Conservation (phyloP, 2,888 invertebrate genomes). For the Metalampra italica region DNA sequence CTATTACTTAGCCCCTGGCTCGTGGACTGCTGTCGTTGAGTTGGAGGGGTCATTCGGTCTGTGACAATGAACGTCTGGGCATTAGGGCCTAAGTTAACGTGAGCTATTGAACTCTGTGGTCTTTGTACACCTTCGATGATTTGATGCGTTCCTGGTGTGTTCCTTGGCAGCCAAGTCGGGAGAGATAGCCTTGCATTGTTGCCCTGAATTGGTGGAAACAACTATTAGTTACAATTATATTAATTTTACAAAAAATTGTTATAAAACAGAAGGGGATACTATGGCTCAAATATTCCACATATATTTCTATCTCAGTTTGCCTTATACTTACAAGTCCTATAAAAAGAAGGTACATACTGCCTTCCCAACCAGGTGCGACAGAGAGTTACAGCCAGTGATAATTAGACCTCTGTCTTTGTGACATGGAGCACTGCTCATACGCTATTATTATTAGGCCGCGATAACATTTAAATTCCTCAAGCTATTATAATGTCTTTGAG, state of each 20-base stretch:
- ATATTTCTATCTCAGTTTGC: too few species aligned
- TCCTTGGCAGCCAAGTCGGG: slow-evolving; percentile 66
- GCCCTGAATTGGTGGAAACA: slow-evolving; percentile 34
- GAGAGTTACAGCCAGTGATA: too few species aligned
- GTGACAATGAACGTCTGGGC: slow-evolving; percentile 56
- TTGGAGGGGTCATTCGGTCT: slow-evolving; percentile 42
- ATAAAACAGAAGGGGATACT: too few species aligned
- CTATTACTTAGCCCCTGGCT: slow-evolving; percentile 46
- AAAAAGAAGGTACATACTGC: too few species aligned
- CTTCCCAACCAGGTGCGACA: too few species aligned
- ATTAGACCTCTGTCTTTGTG: too few species aligned
- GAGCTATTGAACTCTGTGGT: slow-evolving; percentile 66
- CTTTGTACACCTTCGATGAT: slow-evolving; percentile 46
- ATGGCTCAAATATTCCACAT: too few species aligned
- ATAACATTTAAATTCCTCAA: too few species aligned
- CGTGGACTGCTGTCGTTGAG: slow-evolving; percentile 37
- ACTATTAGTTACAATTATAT: not conserved
- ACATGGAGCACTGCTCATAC: too few species aligned
- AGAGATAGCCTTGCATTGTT: slow-evolving; percentile 64
- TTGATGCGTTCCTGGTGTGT: slow-evolving; percentile 55
- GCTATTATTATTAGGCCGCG: too few species aligned
- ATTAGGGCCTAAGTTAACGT: slow-evolving; percentile 50
- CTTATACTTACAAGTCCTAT: too few species aligned
- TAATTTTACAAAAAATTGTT: not conserved
- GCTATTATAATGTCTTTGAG: too few species aligned